These are phyloP conservation scores for Molanna angustata DNA, from an alignment of 2,888 invertebrate genomes.

Conservation along the genomic window DNA sequence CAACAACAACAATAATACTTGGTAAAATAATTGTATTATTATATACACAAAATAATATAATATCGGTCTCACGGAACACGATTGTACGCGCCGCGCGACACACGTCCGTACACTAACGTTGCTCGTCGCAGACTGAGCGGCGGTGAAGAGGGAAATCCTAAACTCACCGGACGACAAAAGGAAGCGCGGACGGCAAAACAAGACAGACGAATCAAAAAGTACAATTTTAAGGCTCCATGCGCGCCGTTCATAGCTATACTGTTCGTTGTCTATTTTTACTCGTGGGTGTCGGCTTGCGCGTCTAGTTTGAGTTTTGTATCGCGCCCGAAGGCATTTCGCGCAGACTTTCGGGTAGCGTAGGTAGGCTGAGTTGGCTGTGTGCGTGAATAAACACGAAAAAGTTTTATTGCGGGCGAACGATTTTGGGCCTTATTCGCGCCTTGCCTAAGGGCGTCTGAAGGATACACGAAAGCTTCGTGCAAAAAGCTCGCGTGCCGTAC, in stretches of 20 bases:
- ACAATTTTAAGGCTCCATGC: no score
- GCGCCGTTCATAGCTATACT: no score
- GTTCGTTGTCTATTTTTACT: no score
- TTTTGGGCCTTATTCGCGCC: not conserved
- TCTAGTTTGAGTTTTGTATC: no score
- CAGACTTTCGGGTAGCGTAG: slow-evolving; percentile 6
- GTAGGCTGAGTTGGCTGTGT: slow-evolving; percentile 9
- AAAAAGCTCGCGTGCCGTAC: slow-evolving; percentile 16
- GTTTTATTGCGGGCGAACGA: slow-evolving; percentile 1
- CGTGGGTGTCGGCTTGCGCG: no score
- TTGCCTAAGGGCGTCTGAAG: slow-evolving; percentile 13
- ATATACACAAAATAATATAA: no score
- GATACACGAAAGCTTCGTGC: slow-evolving; percentile 1
- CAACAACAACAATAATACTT: no score
- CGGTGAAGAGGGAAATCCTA: slow-evolving; percentile 32
- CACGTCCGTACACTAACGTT: slow-evolving; percentile 45
- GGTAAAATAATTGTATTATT: no score
- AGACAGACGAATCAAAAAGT: slow-evolving; percentile 1
- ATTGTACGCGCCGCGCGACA: slow-evolving; percentile 46
- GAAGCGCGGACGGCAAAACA: slow-evolving; percentile 20
- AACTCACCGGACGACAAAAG: slow-evolving; percentile 15
- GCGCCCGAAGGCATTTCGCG: slow-evolving; percentile 19
- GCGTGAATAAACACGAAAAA: slow-evolving; percentile 9
- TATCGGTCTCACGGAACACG: no score
- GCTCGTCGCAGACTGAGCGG: slow-evolving; percentile 34